Evolutionary conservation across 53 echinoderm and acorn worm species (phyloP), one percentile per base, ranked within the genome.

Genomic region (Luidia sarsii): DNA sequence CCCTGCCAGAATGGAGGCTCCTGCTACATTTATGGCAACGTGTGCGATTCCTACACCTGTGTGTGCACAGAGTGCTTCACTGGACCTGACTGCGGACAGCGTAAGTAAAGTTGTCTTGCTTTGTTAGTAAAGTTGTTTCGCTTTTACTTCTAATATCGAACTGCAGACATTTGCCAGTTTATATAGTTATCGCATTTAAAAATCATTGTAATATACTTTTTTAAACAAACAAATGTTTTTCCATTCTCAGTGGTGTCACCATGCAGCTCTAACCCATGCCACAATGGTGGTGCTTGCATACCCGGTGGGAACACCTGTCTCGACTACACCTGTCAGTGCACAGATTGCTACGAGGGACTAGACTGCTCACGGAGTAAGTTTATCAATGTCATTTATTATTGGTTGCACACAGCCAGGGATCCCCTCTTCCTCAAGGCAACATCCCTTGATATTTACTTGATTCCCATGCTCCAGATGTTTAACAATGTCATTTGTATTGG

Each of bases 1-100:
- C 95, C 95, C 4, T 95, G 95, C 39, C 48, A 34, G 54, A 95
- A 92, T 39, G 85, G 85, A 39, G 95, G 83, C 1, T 80, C 71
- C 3, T 95, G 95, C 53, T 69, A 60, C 39, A 80, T 83, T 81
- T 80, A 55, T 14, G 80, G 75, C 16, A 75, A 84, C 29, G 61
- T 85, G 3, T 95, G 95, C 79, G 81, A 63, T 38, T 77, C 82
- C 1, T 84, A 72, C 37, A 31, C 64, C 68, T 95, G 95, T 63
- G 63, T 62, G 23, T 95, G 91, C 57, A 33, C 85, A 7, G 91
- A 89, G 11, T 95, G 95, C 68, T 84, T 48, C 48, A 67, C 69
- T 10, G 95, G 95, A 4, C 50, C 57, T 4, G 57, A 70, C 57
- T 95, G 95, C 51, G 49, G 63, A 55, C 52, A 31, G 36, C 33